Percentiles rank a stretch among this genome's conserved stretches.
Conservation (phyloP, 1,140 invertebrate species). For the Caenorhabditis latens region DNA sequence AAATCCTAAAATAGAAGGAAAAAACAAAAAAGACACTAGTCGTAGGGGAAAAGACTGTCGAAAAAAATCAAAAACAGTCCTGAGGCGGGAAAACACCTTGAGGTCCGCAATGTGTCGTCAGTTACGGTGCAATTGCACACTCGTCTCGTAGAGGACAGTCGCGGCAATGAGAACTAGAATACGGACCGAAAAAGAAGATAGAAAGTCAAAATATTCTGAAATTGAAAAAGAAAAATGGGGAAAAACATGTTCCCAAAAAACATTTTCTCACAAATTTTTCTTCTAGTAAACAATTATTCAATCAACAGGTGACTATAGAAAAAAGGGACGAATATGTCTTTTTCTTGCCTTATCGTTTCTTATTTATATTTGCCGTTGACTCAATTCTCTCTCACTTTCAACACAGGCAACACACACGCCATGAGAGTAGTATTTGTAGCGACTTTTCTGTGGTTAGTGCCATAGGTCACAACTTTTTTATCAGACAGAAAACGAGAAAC, state of each 20-base stretch:
- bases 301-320: neutral
- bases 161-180: neutral
- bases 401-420: conserved; percentile 6
- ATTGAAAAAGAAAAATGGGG: neutral
- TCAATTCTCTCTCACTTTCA: conserved; percentile 11
- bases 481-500: neutral
- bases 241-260: neutral
- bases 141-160: too few species aligned
- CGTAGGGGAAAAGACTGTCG: neutral
- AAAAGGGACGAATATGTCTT: neutral
- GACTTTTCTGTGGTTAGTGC: conserved; percentile 23
- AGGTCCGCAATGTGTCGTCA: neutral
- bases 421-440: conserved; percentile 24
- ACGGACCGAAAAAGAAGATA: neutral
- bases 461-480: conserved; percentile 13
- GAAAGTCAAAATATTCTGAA: neutral
- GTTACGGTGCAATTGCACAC: neutral
- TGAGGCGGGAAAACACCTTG: too few species aligned
- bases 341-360: conserved; percentile 29
- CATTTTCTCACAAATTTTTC: neutral
- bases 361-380: conserved; percentile 15
- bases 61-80: neutral
- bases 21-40: neutral
- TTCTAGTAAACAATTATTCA: neutral
- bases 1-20: neutral